Conservation (phyloP, 2,888 invertebrate species). For the Zaprionus lineosus region DNA sequence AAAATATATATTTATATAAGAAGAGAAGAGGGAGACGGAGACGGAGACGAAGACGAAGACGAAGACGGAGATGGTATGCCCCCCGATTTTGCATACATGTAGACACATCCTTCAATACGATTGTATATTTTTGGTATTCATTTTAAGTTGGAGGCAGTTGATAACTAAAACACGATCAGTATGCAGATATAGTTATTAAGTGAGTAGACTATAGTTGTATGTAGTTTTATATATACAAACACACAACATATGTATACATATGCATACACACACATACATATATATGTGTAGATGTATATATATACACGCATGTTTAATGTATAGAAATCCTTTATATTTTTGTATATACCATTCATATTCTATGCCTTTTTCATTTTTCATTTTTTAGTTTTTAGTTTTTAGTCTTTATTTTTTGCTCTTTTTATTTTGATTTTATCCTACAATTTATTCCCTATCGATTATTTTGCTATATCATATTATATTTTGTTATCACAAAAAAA, state of each 20-base stretch:
- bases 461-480: conserved; percentile 44
- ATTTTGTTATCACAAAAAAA: conserved; percentile 47
- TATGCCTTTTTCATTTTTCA: conserved; percentile 18
- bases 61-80: too few species aligned
- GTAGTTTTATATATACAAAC: conserved; percentile 54
- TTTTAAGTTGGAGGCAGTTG: conserved; percentile 45
- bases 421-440: conserved; percentile 17
- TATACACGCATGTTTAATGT: conserved; percentile 37
- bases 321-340: conserved; percentile 39
- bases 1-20: too few species aligned
- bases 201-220: conserved; percentile 56
- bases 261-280: conserved; percentile 15
- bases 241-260: conserved; percentile 13
- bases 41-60: too few species aligned
- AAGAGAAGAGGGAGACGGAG: too few species aligned
- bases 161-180: conserved; percentile 22
- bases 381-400: too few species aligned
- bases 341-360: conserved; percentile 57
- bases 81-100: too few species aligned
- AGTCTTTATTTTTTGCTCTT: conserved; percentile 31
- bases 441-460: conserved; percentile 40
- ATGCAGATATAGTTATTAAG: conserved; percentile 53
- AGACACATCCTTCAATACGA: too few species aligned
- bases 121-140: conserved; percentile 50
- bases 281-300: conserved; percentile 7